Evolutionary conservation across 2,113 vertebrate genomes (phyloP), one percentile per base, ranked within the genome.

Genomic region (Festucalex cinctus): DNA sequence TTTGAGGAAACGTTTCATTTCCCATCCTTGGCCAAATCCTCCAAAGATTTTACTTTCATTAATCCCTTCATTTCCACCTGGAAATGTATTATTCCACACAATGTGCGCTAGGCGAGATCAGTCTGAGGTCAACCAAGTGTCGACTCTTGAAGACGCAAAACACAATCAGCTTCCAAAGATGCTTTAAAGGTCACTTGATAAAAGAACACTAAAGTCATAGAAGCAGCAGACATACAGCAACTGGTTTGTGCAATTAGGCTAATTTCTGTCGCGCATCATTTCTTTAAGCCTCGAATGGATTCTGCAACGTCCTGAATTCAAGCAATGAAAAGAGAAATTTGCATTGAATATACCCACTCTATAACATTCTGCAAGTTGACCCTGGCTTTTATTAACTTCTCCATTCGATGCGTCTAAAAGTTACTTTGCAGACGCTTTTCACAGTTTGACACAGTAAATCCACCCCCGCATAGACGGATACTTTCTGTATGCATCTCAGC

Each of bases 71-170:
- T 51, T 12, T 17, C 16, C 7, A 0, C 32, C 32, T 28, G 59
- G 43, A 20, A 32, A 26, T 28, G 74, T 76, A 74, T 69, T 73
- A 70, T 65, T 54, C 59, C 48, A 62, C 37, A 39, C 61, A 74
- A 65, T 73, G 68, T 74, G 48, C 68, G 79, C 70, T 79, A 75
- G 75, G 79, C 70, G 75, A 75, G 71, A 76, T 77, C 74, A 76
- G 63, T 73, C 66, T 69, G 49, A 71, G 70, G 83, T 82, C 83
- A 81, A 73, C 76, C 65, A 80, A 66, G 54, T 76, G 63, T 75
- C 70, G 59, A 68, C 51, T 37, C 22, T 26, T 41, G 10, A 62
- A 70, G 70, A 74, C 41, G 24, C 57, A 54, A 58, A 5, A 16
- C 48, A 69, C 46, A 70, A 35, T 19, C 16, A 63, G 58, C 35